phyloP scores from a whole-genome alignment of 2,797 vertebrate species.

The Cynopterus sphinx region DNA sequence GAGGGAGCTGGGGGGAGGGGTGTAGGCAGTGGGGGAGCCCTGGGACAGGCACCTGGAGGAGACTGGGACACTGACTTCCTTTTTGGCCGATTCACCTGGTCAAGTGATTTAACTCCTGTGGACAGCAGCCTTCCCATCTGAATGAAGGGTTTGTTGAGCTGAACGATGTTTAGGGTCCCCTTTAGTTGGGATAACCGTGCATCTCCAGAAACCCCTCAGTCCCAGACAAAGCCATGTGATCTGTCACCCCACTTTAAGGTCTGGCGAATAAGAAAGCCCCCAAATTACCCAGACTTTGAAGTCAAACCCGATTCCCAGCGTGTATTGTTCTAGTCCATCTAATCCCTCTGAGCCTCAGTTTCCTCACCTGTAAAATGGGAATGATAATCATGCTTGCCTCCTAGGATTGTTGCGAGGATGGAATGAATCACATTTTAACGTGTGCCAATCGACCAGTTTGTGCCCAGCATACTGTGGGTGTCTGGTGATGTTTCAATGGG shows the following conservation, averaged over 20 bases:
- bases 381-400: background rate
- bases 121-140: background rate
- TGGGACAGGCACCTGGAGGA: background rate
- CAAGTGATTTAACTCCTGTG: background rate
- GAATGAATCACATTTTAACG: background rate
- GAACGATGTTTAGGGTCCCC: too few species aligned
- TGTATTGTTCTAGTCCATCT: background rate
- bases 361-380: background rate
- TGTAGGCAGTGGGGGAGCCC: background rate
- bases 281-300: background rate
- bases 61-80: too few species aligned
- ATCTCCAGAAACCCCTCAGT: background rate
- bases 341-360: background rate
- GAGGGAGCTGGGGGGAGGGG: background rate
- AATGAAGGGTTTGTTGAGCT: background rate
- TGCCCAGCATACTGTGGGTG: background rate
- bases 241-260: background rate
- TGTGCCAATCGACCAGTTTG: background rate
- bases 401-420: background rate
- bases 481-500: background rate
- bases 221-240: background rate
- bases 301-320: background rate
- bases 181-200: background rate
- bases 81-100: background rate
- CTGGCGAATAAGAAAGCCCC: background rate